Evolutionary conservation across 1,140 invertebrate species (phyloP).

Genomic region (Glomeris maerens): DNA sequence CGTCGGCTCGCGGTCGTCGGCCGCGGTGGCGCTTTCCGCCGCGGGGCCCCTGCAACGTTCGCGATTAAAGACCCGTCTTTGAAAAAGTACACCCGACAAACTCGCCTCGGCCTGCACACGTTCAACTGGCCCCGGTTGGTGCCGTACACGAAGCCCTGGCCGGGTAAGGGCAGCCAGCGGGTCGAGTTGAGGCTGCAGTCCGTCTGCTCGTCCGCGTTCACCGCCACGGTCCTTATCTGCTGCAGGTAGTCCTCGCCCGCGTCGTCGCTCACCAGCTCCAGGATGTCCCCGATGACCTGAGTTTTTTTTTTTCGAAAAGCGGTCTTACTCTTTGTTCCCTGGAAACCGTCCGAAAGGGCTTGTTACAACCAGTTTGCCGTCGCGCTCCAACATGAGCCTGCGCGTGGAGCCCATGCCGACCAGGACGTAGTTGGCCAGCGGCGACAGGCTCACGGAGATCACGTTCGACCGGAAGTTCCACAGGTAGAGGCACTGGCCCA

Average conservation of each 20-base stretch:
- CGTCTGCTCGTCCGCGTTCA: slow-evolving; percentile 41
- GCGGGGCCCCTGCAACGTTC: too few relatives aligned
- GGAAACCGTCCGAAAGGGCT: too few relatives aligned
- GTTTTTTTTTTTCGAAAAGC: too few relatives aligned
- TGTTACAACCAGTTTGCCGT: slow-evolving; percentile 32
- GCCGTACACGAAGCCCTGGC: slow-evolving; percentile 68
- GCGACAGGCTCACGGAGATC: slow-evolving; percentile 67
- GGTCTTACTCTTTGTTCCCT: too few relatives aligned
- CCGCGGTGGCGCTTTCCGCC: too few relatives aligned
- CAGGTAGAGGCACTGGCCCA: slow-evolving; percentile 60
- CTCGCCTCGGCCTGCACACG: slow-evolving; percentile 28
- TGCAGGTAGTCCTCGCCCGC: slow-evolving; percentile 24
- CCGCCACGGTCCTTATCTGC: slow-evolving; percentile 44
- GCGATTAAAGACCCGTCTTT: too few relatives aligned
- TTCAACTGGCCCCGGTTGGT: slow-evolving; percentile 67
- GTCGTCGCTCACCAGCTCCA: too few relatives aligned
- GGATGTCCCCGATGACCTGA: too few relatives aligned
- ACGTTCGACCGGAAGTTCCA: slow-evolving; percentile 59
- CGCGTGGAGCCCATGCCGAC: slow-evolving; percentile 55
- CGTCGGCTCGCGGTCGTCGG: too few relatives aligned
- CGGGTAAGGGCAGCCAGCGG: slow-evolving; percentile 61
- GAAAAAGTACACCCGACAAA: too few relatives aligned
- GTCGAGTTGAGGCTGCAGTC: slow-evolving; percentile 63
- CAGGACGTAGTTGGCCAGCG: slow-evolving; percentile 54
- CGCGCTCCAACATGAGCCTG: slow-evolving; percentile 26